phyloP scores from a whole-genome alignment of 2,113 vertebrate genomes.

The Pterocles orientalis region DNA sequence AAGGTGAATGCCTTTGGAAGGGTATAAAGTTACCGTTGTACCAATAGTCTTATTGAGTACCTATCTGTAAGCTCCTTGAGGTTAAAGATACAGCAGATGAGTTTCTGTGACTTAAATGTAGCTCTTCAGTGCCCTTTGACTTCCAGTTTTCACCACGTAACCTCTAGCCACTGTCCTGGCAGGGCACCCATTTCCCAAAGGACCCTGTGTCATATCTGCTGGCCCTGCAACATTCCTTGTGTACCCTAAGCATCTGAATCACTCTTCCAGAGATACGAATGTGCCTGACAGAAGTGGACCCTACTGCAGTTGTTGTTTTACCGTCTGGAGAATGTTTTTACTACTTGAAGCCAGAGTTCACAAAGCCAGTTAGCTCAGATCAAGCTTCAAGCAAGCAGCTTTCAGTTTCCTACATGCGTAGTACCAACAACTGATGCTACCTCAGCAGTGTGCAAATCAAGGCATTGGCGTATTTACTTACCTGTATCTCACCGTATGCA shows the following conservation, averaged over 20 bases:
- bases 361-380: not conserved
- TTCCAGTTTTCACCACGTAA: rapidly evolving
- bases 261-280: rapidly evolving
- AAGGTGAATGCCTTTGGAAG: not conserved
- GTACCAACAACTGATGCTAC: not conserved
- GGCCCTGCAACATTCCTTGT: not conserved
- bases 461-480: not conserved
- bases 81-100: not conserved
- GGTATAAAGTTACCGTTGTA: not conserved
- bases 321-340: not conserved
- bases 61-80: not conserved
- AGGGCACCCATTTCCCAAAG: not conserved
- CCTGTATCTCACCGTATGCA: not conserved
- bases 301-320: not conserved
- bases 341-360: not conserved
- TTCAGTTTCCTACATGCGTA: not conserved
- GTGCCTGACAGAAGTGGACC: not conserved
- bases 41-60: not conserved
- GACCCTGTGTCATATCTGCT: not conserved
- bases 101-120: not conserved
- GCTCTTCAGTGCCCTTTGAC: not conserved
- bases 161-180: not conserved
- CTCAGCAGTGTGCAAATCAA: not conserved
- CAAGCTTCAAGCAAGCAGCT: not conserved
- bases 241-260: not conserved